These are phyloP conservation scores for Marcusenius ussheri DNA, from an alignment of 2,113 vertebrate species.

Conservation along the genomic window DNA sequence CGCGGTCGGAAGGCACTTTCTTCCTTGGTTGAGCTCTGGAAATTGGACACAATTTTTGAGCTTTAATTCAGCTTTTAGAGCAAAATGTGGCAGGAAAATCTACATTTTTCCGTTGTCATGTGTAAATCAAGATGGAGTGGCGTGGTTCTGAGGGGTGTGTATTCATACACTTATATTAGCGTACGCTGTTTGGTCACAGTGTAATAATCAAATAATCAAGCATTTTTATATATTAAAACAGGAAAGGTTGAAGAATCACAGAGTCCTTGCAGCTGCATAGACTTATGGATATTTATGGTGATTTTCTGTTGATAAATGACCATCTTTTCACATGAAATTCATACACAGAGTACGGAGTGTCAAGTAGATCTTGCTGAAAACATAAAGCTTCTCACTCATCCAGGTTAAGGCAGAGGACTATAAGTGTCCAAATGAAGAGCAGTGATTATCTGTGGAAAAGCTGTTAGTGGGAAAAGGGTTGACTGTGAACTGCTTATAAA, in stretches of 20 bases:
- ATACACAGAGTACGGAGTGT: neutral
- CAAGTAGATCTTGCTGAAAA: neutral
- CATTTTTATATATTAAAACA: neutral
- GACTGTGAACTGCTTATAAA: neutral
- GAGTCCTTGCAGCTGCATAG: neutral
- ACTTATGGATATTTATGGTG: neutral
- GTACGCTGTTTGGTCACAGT: neutral
- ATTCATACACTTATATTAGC: neutral
- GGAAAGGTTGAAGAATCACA: neutral
- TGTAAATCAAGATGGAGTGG: neutral
- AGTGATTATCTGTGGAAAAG: neutral
- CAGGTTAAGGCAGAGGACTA: neutral
- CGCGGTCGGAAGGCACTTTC: neutral
- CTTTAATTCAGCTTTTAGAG: neutral
- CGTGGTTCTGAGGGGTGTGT: neutral
- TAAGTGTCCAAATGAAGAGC: neutral
- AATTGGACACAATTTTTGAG: neutral
- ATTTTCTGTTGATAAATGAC: neutral
- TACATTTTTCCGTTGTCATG: neutral
- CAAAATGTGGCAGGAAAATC: neutral
- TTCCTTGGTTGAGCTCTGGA: neutral
- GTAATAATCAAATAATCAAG: neutral
- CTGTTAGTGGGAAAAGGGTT: neutral
- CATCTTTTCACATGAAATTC: neutral
- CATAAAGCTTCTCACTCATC: neutral